Evolutionary conservation across 2,888 invertebrate species (phyloP).

Genomic region (Petrophora chlorosata): DNA sequence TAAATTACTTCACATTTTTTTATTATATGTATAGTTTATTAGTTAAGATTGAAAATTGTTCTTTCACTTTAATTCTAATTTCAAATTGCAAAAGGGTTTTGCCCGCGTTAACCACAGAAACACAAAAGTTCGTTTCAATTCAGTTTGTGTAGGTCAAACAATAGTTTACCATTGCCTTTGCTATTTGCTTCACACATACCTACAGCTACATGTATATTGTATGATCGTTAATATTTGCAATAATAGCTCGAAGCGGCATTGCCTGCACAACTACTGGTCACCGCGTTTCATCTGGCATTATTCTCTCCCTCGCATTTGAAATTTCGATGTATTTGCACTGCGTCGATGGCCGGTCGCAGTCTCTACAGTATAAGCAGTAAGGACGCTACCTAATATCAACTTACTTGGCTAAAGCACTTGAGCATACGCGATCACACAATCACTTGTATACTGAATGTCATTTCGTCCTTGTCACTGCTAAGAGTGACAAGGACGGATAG

Average conservation of each 20-base stretch:
- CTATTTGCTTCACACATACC: background rate
- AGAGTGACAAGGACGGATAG: no score
- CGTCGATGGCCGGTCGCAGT: constrained; percentile 25
- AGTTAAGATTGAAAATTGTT: no score
- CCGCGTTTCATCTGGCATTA: constrained; percentile 21
- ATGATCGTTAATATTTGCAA: background rate
- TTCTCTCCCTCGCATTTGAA: constrained; percentile 21
- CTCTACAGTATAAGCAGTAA: constrained; percentile 8
- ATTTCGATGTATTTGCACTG: constrained; percentile 33
- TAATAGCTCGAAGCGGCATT: constrained; percentile 1
- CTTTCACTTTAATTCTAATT: no score
- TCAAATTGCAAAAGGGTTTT: no score
- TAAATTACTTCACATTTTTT: no score
- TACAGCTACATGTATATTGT: background rate
- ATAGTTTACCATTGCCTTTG: background rate
- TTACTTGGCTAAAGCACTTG: background rate
- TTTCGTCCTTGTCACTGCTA: no score
- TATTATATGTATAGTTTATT: no score
- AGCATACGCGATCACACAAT: background rate
- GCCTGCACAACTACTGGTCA: constrained; percentile 10
- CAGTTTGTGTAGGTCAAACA: background rate
- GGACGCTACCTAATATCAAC: background rate
- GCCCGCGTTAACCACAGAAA: no score
- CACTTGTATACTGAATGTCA: no score
- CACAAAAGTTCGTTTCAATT: no score